Evolutionary conservation across 2,797 vertebrate species (phyloP), one percentile per base, ranked within the genome.

Genomic region (Pseudopleuronectes americanus): DNA sequence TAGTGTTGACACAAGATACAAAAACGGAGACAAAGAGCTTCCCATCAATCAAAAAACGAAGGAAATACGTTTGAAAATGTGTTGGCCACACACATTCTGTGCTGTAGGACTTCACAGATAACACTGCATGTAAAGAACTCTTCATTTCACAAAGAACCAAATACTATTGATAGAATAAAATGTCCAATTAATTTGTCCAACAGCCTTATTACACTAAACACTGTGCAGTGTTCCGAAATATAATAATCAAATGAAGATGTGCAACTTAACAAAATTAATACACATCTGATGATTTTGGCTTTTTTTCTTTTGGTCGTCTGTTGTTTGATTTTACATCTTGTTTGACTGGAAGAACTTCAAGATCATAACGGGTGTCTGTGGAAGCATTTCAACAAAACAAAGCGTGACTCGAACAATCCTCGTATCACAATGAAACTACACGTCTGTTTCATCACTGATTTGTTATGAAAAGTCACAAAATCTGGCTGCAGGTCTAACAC

Each of bases 261-360:
- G 73, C 28, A 57, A 49, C 33, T 64, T 68, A 19, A 61, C 49
- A 64, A 75, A 75, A 64, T 67, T 4, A 57, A 55, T 43, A 28
- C 43, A 62, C 7, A 6, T 65, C 54, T 63, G 23, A 74, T 68
- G 1, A 9, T 59, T 80, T 82, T 71, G 55, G 47, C 0, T 31
- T 4, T 38, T 38, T 73, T 60, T 54, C 22, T 36, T 28, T 57
- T 48, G 47, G n/a, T 41, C n/a, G 47, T 21, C 47, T 74, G 36
- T 61, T 68, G 23, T 83, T 60, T 53, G 26, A 73, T 71, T 81
- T 74, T 10, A 74, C 51, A 49, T 38, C 23, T 67, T 49, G 68
- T 53, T 71, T 54, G 45, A 63, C 57, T 84, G 84, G 85, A 90
- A 90, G 89, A 85, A 89, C 75, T 76, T 88, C 38, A 76, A 66